Evolutionary conservation across 1,140 invertebrate genomes (phyloP).

Genomic region (Nautilus pompilius): DNA sequence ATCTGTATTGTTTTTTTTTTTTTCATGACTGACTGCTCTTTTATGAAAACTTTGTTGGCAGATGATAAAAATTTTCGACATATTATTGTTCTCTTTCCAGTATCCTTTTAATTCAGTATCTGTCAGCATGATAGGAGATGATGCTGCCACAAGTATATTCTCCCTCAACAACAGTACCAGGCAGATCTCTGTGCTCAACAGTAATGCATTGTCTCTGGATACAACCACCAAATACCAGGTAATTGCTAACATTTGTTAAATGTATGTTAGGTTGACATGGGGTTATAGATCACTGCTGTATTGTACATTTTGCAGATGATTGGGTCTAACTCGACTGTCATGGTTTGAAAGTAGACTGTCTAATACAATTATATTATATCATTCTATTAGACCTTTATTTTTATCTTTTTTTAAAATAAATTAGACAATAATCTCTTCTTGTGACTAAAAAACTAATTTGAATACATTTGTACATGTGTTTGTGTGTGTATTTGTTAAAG

Average conservation of each 20-base stretch:
- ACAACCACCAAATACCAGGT: slow-evolving; percentile 19
- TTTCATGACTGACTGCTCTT: no score
- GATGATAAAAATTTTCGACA: background rate
- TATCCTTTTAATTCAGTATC: slow-evolving; percentile 25
- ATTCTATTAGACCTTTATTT: no score
- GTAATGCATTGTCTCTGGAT: slow-evolving; percentile 14
- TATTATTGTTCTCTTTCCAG: slow-evolving; percentile 17
- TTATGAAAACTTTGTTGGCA: no score
- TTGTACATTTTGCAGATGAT: background rate
- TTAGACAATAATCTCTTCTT: no score
- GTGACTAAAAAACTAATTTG: no score
- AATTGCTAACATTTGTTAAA: slow-evolving; percentile 6
- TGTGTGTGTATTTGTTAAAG: no score
- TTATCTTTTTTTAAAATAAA: no score
- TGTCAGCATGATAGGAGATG: slow-evolving; percentile 30
- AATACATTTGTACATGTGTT: no score
- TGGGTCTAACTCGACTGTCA: background rate
- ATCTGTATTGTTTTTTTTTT: no score
- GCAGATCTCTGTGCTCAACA: slow-evolving; percentile 12
- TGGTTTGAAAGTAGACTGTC: no score
- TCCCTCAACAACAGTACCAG: slow-evolving; percentile 72
- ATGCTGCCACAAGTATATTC: slow-evolving; percentile 59
- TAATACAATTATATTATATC: no score
- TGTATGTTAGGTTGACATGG: no score
- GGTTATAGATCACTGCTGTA: background rate